Base-by-base conservation (phyloP, 2,888 invertebrate genomes). In the Drosophila pegasa region DNA sequence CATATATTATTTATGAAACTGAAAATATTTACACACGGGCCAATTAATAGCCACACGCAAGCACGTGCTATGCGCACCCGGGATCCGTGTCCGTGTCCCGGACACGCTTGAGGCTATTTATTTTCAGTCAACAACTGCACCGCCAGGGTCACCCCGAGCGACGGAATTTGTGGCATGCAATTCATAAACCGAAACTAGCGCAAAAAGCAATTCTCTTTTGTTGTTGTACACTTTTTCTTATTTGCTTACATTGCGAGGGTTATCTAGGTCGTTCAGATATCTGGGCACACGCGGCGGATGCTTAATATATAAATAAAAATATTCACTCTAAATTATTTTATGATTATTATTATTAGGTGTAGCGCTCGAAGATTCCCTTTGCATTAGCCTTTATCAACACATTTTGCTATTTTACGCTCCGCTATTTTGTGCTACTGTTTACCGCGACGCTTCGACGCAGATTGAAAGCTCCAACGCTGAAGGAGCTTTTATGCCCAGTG, bases 21-120 rank as follows among this genome's bases (percentile, higher is more conserved):
- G 55, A 68, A 79, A 88, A 71, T 81, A 80, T 76, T 86, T 86
- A 68, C 67, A 64, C 60, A 65, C 31, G 59, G 60, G 29, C 38
- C 83, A 69, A 74, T 83, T 80, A 56, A 37, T 14, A 25, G 40
- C 43, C 58, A 66, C 88, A 83, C 84, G 83, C 83, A 47, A 88
- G 65, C 88, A 87, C 87, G 88, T 83, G 88, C 67, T 62, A 38
- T 33, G 35, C 27, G 12, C 40, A 27, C 41, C 35, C 20, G 40
- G 45, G 29, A 54, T 20, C 47, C 40, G 37, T 43, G 51, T 20
- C 47, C 40, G 37, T 43, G 51, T 18, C 67, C 67, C 51, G 35
- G 52, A 50, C 27, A 35, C 10, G 47, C 33, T 47, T 38, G 35
- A 45, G 55, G 50, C 72, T 88, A 80, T 88, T 88, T 83, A 83